Evolutionary conservation across 2,888 invertebrate genomes (phyloP).

Genomic region (Cantharis rufa): DNA sequence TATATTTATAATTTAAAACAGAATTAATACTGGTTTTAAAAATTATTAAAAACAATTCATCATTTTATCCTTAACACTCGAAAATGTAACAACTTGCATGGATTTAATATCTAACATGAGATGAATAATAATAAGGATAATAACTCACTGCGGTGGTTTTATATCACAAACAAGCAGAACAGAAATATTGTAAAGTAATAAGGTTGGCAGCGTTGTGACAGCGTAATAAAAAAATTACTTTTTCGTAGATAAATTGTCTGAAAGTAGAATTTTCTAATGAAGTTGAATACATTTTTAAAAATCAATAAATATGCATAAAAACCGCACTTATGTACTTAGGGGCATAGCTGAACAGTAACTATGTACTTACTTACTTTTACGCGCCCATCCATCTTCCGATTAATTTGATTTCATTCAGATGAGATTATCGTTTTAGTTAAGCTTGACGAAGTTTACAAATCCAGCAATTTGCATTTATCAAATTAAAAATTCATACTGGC

Average conservation of each 20-base stretch:
- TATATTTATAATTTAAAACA: neutral
- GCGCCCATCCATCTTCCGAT: too few species aligned
- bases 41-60: neutral
- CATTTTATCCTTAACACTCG: neutral
- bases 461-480: too few species aligned
- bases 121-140: neutral
- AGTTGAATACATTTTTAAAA: neutral
- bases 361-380: too few species aligned
- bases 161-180: neutral
- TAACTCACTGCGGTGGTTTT: neutral
- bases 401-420: too few species aligned
- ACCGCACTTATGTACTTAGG: too few species aligned
- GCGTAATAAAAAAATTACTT: too few species aligned
- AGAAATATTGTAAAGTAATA: neutral
- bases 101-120: neutral
- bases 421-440: too few species aligned
- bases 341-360: too few species aligned
- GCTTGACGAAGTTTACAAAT: too few species aligned
- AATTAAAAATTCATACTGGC: too few species aligned
- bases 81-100: neutral
- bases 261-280: neutral
- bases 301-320: neutral
- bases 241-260: neutral
- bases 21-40: neutral
- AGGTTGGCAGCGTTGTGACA: neutral